A percentile compares a stretch with the other conserved stretches of the same genome.
phyloP scores from a whole-genome alignment of 2,113 vertebrate genomes.

The Typhlomys cinereus region DNA sequence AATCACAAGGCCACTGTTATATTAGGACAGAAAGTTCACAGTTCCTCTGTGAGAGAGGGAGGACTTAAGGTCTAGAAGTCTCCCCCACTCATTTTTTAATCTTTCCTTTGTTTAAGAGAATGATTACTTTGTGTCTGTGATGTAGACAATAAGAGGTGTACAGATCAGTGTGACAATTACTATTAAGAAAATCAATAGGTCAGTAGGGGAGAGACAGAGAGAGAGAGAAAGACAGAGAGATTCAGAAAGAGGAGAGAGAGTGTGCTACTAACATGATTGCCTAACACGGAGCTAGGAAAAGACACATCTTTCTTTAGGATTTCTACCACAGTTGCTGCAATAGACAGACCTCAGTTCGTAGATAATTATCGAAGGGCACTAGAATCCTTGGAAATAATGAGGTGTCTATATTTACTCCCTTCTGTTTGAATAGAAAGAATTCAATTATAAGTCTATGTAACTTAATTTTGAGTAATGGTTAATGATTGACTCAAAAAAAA shows the following conservation, averaged over 20 bases:
- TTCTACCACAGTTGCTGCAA: background rate
- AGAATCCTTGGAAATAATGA: background rate
- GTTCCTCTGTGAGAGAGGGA: background rate
- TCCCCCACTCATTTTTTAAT: background rate
- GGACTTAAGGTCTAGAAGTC: too few species aligned
- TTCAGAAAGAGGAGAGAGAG: background rate
- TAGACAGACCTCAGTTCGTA: background rate
- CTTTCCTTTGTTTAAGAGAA: background rate
- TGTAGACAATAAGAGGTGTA: background rate
- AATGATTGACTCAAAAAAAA: background rate
- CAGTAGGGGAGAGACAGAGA: background rate
- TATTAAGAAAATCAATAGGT: background rate
- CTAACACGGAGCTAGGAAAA: background rate
- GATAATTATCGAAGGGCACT: background rate
- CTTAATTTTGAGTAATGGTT: background rate
- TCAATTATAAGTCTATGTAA: background rate
- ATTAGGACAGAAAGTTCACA: background rate
- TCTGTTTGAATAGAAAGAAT: background rate
- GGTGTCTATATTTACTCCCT: background rate
- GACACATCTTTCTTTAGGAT: background rate
- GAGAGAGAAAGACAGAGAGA: background rate
- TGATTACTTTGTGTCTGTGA: background rate
- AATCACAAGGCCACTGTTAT: background rate
- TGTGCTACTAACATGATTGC: background rate
- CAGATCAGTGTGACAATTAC: background rate